phyloP scores from a whole-genome alignment of 1,140 invertebrate species.

The Drosophila punjabiensis region DNA sequence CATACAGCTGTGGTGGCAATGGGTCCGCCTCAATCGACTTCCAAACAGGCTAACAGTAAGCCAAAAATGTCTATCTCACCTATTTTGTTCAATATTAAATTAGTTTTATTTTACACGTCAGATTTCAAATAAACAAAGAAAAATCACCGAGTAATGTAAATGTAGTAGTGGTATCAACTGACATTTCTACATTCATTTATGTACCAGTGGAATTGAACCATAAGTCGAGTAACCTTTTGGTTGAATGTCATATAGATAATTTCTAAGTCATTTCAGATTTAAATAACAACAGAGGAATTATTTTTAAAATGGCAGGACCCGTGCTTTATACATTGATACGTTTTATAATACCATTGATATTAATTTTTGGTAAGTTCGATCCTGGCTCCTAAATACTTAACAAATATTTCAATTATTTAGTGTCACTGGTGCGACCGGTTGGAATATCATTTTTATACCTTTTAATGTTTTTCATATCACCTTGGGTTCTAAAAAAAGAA shows the following conservation, averaged over 20 bases:
- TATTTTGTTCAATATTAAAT: too few species aligned
- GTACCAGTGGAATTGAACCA: too few species aligned
- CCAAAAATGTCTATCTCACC: too few species aligned
- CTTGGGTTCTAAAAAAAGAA: slow-evolving; percentile 54
- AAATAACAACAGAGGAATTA: not conserved
- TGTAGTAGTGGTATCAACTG: too few species aligned
- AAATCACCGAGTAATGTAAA: too few species aligned
- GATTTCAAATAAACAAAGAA: too few species aligned
- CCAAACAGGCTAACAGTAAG: too few species aligned
- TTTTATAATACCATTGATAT: not conserved
- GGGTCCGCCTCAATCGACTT: too few species aligned
- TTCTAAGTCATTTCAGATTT: not conserved
- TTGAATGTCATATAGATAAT: not conserved
- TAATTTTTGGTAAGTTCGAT: slow-evolving; percentile 1
- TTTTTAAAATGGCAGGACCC: not conserved
- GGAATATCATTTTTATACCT: slow-evolving; percentile 56
- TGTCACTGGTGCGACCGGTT: slow-evolving; percentile 47
- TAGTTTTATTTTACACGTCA: too few species aligned
- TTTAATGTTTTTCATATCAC: slow-evolving; percentile 53
- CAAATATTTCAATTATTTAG: slow-evolving; percentile 18
- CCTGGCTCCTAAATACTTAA: not conserved
- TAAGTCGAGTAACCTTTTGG: not conserved
- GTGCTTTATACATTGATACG: slow-evolving; percentile 1
- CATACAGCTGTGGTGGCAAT: too few species aligned
- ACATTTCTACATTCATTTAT: too few species aligned